Conservation (phyloP, 2,113 vertebrate genomes). For the Eubucco bourcierii region DNA sequence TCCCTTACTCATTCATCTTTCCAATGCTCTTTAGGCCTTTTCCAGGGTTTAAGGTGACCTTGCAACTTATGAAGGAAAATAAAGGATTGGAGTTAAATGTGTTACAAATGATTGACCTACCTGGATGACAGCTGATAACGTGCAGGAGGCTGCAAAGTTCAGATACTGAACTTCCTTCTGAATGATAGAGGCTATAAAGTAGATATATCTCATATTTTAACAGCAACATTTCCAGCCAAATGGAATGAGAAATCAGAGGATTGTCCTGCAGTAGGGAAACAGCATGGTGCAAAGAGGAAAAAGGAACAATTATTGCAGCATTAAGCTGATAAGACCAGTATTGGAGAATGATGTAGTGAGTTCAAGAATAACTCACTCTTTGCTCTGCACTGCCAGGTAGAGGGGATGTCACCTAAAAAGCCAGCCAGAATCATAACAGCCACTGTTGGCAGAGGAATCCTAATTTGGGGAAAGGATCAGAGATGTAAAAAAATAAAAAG, state of each 20-base stretch:
- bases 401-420: background rate
- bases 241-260: background rate
- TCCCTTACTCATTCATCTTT: background rate
- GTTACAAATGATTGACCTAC: conserved; percentile 54
- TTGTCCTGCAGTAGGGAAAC: background rate
- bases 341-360: background rate
- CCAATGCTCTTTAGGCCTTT: background rate
- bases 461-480: background rate
- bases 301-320: conserved; percentile 5
- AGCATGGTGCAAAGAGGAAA: background rate
- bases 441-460: background rate
- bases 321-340: background rate
- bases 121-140: conserved; percentile 24
- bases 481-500: background rate
- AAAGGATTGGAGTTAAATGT: background rate
- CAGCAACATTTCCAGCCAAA: background rate
- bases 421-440: background rate
- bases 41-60: conserved; percentile 39
- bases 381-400: background rate
- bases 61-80: conserved; percentile 41
- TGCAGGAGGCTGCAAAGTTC: conserved; percentile 30
- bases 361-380: background rate
- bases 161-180: conserved; percentile 28
- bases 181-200: background rate
- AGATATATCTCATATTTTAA: conserved; percentile 1